Evolutionary conservation across 2,113 vertebrate species (phyloP), one percentile per base, ranked within the genome.

Genomic region (Crotalus horridus): DNA sequence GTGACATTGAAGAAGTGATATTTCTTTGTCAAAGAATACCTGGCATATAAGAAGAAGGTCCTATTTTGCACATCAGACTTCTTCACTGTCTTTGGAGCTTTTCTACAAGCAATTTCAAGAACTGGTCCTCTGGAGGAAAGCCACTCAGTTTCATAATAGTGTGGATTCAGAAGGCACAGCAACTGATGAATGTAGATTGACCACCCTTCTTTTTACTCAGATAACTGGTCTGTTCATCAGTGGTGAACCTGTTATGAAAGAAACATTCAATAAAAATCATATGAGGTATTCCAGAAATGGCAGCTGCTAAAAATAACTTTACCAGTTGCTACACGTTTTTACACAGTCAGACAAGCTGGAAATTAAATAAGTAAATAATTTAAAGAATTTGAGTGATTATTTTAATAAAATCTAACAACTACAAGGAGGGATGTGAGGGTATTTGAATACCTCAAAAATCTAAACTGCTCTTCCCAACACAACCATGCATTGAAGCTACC

Each of bases 51-150:
- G 33, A 74, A 74, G 64, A 81, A 97, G 96, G 96, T 99, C 99
- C 26, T 99, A 99, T 97, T 99, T 99, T 93, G 99, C 99, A 85
- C 99, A 99, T 93, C 97, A 98, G 23, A 98, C 98, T 0, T 99
- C 98, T 89, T 98, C 98, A 0, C 96, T 3, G 0, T 99, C 98
- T 0, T 97, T 96, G 0, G 98, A 98, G 94, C 98, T 98, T 96
- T 99, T 98, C 93, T 69, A 99, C 98, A 93, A 99, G 97, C 96
- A 99, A 99, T 97, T 98, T 98, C 69, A 99, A 97, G 86, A 99
- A 98, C 20, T 98, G 97, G 94, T 99, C 99, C 93, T 98, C 98
- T 0, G 98, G 98, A 0, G 99, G 99, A 17, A 99, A 98, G 10
- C 97, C 97, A 0, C 96, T 98, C 53, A 98, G 99, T 96, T 98